Percentiles rank a stretch among this genome's conserved stretches.
phyloP scores from a whole-genome alignment of 2,888 invertebrate genomes.

The Hypena proboscidalis region DNA sequence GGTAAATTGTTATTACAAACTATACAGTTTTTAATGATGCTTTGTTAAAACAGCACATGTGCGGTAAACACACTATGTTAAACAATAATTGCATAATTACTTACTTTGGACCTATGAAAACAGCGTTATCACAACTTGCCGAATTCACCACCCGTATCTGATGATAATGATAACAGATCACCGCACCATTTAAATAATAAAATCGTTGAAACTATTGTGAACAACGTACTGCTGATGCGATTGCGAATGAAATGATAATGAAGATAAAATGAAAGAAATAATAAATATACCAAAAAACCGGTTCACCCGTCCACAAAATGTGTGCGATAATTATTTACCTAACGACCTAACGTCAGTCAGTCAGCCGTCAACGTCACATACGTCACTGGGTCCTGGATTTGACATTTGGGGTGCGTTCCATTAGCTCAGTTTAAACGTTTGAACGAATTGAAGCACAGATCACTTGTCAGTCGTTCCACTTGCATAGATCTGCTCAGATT shows the following conservation, averaged over 20 bases:
- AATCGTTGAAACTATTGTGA: constrained; percentile 7
- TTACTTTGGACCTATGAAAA: constrained; percentile 51
- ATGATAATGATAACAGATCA: constrained; percentile 26
- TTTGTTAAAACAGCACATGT: constrained; percentile 30
- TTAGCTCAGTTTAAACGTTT: too few relatives aligned
- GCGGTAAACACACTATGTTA: constrained; percentile 26
- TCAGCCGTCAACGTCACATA: too few relatives aligned
- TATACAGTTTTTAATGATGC: too few relatives aligned
- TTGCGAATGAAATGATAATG: constrained; percentile 16
- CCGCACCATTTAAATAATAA: constrained; percentile 14
- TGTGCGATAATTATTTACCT: too few relatives aligned
- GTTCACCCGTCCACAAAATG: constrained; percentile 16
- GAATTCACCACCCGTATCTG: constrained; percentile 26
- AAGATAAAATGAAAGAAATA: constrained; percentile 11
- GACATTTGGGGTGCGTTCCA: too few relatives aligned
- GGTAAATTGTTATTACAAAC: too few relatives aligned
- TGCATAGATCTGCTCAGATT: too few relatives aligned
- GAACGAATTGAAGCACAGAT: too few relatives aligned
- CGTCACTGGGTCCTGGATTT: too few relatives aligned
- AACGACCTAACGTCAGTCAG: too few relatives aligned
- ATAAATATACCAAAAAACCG: constrained; percentile 39
- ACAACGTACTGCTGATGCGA: constrained; percentile 11
- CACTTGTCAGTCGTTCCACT: too few relatives aligned
- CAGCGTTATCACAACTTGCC: constrained; percentile 39
- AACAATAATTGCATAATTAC: constrained; percentile 51